Evolutionary conservation across 2,888 invertebrate species (phyloP), one percentile per base, ranked within the genome.

Genomic region (Rhagophthalmus giganteus): DNA sequence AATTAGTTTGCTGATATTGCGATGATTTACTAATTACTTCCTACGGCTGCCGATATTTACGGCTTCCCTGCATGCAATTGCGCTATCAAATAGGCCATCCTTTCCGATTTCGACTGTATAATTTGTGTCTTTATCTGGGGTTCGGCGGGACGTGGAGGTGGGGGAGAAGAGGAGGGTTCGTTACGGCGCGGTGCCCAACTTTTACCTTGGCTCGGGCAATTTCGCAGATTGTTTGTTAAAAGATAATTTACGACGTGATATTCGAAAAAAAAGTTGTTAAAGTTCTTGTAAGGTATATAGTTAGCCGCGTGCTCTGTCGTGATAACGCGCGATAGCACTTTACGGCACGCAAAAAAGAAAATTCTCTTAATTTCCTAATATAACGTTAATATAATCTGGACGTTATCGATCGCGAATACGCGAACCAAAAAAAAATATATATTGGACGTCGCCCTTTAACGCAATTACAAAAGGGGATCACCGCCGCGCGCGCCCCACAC

Each of bases 11-110:
- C 57, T 54, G 62, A 66, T 63, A 64, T 62, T 61, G 60, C 63
- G 59, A 67, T 69, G 68, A 69, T 69, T 69, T 68, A 66, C 66
- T 69, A 69, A 70, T 71, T 68, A 67, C 63, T 65, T 70, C 68
- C 67, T 56, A 49, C 54, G 61, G 58, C 59, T 53, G 55, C 59
- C 58, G 49, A 58, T 63, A 65, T 67, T 67, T 68, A 68, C 57
- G 57, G 55, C 60, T 62, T 62, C 61, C 62, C 59, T 58, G 55
- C 65, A 63, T 65, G 65, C 60, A 52, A 55, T 42, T 42, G 47
- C 48, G 41, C 55, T 55, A 67, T 65, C 60, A 63, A 33, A 59
- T 59, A 46, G 53, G 39, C 28, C 45, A 54, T 49, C 45, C 44
- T 39, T 52, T 46, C 46, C 37, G 38, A 38, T 38, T 30, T 14